phyloP scores from a whole-genome alignment of 2,113 vertebrate genomes.

The Halcyon senegalensis region DNA sequence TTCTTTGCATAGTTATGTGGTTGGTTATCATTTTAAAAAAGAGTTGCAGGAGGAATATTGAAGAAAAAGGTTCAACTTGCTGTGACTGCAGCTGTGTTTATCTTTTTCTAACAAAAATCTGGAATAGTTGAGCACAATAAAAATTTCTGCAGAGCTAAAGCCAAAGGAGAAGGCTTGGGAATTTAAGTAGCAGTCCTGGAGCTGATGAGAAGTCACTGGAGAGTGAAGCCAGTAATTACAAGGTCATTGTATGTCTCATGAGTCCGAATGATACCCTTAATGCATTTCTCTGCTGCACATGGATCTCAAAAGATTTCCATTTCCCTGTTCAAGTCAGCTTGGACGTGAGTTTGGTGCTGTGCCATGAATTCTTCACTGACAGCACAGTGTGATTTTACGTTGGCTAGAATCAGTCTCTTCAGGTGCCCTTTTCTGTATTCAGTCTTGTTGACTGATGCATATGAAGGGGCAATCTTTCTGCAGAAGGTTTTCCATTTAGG shows the following conservation, averaged over 20 bases:
- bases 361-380: not conserved
- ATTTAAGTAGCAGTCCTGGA: not conserved
- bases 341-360: not conserved
- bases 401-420: not conserved
- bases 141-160: slow-evolving; percentile 11
- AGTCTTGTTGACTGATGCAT: not conserved
- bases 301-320: slow-evolving; percentile 20
- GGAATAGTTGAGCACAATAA: not conserved
- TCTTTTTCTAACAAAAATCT: not conserved
- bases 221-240: slow-evolving; percentile 55
- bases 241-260: slow-evolving; percentile 30
- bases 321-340: not conserved
- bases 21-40: not conserved
- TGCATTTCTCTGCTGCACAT: slow-evolving; percentile 14
- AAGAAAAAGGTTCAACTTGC: not conserved
- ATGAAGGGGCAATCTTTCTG: not conserved
- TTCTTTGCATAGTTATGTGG: not conserved
- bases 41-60: not conserved
- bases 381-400: not conserved
- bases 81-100: not conserved
- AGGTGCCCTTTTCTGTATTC: not conserved
- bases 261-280: not conserved
- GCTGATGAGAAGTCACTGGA: slow-evolving; percentile 53
- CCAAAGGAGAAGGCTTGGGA: not conserved
- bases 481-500: slow-evolving; percentile 12